Conservation (phyloP, 2,113 vertebrate species). For the Neolamprologus toae region DNA sequence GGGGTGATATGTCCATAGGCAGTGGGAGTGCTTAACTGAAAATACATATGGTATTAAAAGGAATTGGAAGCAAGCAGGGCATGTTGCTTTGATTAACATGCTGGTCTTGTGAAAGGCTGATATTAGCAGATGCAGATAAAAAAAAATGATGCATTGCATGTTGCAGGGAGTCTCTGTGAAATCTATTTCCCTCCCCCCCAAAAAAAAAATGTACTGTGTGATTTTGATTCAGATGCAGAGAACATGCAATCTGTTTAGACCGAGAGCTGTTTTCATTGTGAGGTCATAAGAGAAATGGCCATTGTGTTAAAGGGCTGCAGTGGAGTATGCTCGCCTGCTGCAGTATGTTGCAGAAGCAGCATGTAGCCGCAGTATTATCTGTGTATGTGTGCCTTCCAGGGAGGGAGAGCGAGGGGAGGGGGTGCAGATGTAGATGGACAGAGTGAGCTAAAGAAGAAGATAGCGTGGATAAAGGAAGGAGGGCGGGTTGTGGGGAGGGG, state of each 20-base stretch:
- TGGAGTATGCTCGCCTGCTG: constrained; percentile 45
- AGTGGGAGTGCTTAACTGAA: neutral
- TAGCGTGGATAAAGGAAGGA: constrained; percentile 12
- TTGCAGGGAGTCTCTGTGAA: neutral
- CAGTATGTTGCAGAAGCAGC: constrained; percentile 60
- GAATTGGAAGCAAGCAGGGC: neutral
- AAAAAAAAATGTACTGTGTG: neutral
- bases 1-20: constrained; percentile 57
- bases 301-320: constrained; percentile 55
- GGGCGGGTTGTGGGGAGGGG: neutral
- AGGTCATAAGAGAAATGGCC: constrained; percentile 49
- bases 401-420: constrained; percentile 23
- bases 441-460: constrained; percentile 28
- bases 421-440: constrained; percentile 51
- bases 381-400: constrained; percentile 52
- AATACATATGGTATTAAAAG: constrained; percentile 24
- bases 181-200: neutral
- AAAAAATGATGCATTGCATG: neutral
- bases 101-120: neutral
- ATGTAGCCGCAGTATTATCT: constrained; percentile 60
- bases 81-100: constrained; percentile 2
- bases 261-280: constrained; percentile 6
- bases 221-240: neutral
- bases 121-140: neutral
- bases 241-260: neutral